A percentile compares a stretch with the other conserved stretches of the same genome.
These are phyloP conservation scores for Spheniscus mendiculus DNA, from an alignment of 2,113 vertebrate species.

Conservation along the genomic window DNA sequence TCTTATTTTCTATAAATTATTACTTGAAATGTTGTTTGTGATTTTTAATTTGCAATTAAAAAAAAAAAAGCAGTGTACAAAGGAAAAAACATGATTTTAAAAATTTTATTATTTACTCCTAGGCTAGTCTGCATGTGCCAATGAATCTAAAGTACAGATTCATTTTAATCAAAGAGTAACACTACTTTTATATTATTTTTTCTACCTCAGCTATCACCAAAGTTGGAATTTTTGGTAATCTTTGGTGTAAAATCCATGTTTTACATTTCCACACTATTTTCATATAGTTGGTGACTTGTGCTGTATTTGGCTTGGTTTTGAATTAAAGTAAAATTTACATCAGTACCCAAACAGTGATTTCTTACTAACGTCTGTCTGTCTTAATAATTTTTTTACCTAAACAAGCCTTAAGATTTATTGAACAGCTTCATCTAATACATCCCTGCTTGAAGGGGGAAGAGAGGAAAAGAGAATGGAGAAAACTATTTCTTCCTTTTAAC, in stretches of 20 bases:
- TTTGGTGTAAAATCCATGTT: neutral
- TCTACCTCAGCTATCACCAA: neutral
- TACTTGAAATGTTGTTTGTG: neutral
- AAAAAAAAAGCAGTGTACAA: neutral
- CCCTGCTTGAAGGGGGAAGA: neutral
- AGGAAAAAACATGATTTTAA: neutral
- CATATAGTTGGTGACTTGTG: neutral
- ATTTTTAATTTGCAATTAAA: neutral
- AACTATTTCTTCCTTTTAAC: neutral
- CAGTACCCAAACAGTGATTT: neutral
- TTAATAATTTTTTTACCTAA: neutral
- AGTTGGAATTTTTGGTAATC: neutral
- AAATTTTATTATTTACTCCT: neutral
- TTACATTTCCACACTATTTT: neutral
- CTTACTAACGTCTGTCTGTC: neutral
- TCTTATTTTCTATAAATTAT: neutral
- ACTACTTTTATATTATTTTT: neutral
- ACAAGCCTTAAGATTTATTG: neutral
- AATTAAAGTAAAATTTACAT: neutral
- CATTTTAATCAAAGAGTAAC: neutral
- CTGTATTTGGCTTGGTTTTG: neutral
- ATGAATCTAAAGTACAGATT: neutral
- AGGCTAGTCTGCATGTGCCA: neutral
- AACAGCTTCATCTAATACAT: neutral
- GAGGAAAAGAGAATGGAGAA: neutral